Conservation (phyloP, 2,113 vertebrate genomes). For the Lepidothrix coronata region DNA sequence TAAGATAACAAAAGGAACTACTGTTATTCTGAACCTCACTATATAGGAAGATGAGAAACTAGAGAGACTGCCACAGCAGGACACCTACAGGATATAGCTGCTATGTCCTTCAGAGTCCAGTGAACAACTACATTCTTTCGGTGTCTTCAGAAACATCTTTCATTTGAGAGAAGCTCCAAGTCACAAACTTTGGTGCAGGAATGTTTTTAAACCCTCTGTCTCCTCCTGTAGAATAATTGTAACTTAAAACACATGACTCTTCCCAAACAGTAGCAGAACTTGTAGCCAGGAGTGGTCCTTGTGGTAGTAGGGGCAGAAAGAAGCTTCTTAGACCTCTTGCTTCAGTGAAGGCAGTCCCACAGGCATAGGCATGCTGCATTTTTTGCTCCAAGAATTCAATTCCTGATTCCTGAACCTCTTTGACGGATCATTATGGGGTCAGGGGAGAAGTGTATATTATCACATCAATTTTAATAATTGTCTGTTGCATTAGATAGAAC, state of each 20-base stretch:
- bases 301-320: neutral
- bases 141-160: neutral
- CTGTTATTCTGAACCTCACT: neutral
- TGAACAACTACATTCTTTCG: neutral
- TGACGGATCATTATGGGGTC: neutral
- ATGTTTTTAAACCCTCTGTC: neutral
- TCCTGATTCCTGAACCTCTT: neutral
- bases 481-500: neutral
- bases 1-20: neutral
- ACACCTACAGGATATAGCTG: neutral
- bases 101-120: neutral
- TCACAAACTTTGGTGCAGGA: neutral
- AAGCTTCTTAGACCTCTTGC: neutral
- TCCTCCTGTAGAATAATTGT: neutral
- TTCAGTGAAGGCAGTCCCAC: neutral
- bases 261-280: neutral
- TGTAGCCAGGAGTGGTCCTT: neutral
- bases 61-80: neutral
- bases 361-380: rapidly evolving
- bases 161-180: neutral
- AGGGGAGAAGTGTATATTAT: neutral
- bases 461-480: neutral
- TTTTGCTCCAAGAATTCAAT: neutral
- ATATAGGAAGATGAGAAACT: neutral
- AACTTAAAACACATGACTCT: neutral